Evolutionary conservation across 2,113 vertebrate genomes (phyloP).

Genomic region (Colistium nudipinnis): DNA sequence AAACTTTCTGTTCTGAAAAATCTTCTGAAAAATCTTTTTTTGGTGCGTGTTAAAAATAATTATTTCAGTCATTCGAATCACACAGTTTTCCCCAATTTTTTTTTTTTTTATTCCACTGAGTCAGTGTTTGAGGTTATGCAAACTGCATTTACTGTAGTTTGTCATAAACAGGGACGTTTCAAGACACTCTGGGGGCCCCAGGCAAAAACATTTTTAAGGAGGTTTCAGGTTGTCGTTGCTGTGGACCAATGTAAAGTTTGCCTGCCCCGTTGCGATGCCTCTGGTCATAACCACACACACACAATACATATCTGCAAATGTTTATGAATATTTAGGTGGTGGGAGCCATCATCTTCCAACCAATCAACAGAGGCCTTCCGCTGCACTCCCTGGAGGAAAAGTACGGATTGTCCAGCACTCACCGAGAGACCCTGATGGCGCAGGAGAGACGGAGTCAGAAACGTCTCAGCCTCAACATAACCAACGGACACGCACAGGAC

Average conservation of each 20-base stretch:
- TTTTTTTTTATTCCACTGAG: too few species aligned
- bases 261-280: too few species aligned
- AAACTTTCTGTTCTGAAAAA: not conserved
- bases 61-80: too few species aligned
- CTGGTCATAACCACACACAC: too few species aligned
- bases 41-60: too few species aligned
- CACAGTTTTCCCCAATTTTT: too few species aligned
- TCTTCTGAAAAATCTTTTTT: not conserved
- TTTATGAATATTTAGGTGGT: conserved; percentile 77
- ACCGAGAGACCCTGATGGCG: conserved; percentile 63
- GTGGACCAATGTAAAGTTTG: too few species aligned
- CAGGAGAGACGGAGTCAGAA: conserved; percentile 83
- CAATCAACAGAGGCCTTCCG: conserved; percentile 91
- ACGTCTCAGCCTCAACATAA: conserved; percentile 89
- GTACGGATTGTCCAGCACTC: conserved; percentile 80
- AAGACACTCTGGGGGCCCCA: too few species aligned
- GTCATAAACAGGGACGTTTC: too few species aligned
- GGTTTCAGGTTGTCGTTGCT: too few species aligned
- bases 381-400: conserved; percentile 92
- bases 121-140: too few species aligned
- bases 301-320: rapidly evolving
- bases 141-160: not conserved
- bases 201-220: too few species aligned
- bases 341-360: conserved; percentile 95
- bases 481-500: conserved; percentile 81